A percentile compares a stretch with the other conserved stretches of the same genome.
Conservation (phyloP, 2,888 invertebrate genomes). For the Agrenia bidenticulata region DNA sequence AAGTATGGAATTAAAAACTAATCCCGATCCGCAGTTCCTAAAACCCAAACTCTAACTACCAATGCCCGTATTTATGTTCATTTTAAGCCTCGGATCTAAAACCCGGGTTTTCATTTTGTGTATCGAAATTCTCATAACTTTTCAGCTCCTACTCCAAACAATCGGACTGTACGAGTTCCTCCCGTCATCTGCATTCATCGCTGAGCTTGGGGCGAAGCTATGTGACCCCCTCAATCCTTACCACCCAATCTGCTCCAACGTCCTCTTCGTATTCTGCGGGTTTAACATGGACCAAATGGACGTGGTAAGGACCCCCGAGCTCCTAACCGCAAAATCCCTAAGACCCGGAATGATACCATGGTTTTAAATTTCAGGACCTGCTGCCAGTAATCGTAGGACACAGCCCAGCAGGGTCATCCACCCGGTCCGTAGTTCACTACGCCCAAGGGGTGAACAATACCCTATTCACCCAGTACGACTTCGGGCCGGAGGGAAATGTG, state of each 20-base stretch:
- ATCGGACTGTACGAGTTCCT: conserved; percentile 58
- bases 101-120: no score
- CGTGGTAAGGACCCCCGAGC: conserved; percentile 53
- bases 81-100: no score
- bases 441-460: conserved; percentile 61
- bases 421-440: conserved; percentile 57
- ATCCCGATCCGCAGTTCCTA: no score
- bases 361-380: conserved; percentile 54
- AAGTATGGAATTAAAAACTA: no score
- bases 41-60: no score
- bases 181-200: conserved; percentile 61
- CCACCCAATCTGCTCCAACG: conserved; percentile 55
- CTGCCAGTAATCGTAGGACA: conserved; percentile 57
- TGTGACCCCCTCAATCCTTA: conserved; percentile 53
- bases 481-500: conserved; percentile 64
- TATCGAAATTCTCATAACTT: not conserved
- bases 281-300: conserved; percentile 55
- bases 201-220: conserved; percentile 51
- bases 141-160: conserved; percentile 55
- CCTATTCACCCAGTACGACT: conserved; percentile 70
- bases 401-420: conserved; percentile 72
- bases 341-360: no score
- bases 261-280: conserved; percentile 56
- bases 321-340: no score
- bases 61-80: no score